Conservation (phyloP, 2,113 vertebrate species). For the Ptilorrhoa leucosticta region DNA sequence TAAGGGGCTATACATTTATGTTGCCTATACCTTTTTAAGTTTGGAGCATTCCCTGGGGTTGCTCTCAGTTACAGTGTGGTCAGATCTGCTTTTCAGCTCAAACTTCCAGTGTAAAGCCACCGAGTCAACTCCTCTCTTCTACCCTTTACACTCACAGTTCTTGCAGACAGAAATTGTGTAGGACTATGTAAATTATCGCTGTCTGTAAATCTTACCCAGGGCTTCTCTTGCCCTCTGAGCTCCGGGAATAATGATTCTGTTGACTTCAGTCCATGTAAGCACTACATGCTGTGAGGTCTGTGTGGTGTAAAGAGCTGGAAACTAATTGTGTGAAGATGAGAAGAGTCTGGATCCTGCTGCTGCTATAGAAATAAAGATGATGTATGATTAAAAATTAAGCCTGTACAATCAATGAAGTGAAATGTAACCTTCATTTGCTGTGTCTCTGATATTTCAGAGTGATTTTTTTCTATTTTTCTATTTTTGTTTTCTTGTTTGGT, state of each 20-base stretch:
- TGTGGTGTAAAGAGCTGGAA: neutral
- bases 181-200: neutral
- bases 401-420: neutral
- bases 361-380: neutral
- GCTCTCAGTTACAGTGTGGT: rapidly evolving
- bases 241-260: neutral
- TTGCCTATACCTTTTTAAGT: neutral
- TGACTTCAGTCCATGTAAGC: neutral
- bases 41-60: neutral
- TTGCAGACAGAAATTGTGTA: neutral
- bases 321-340: neutral
- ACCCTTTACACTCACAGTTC: neutral
- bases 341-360: neutral
- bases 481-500: neutral
- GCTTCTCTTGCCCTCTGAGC: neutral
- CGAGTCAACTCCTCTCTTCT: neutral
- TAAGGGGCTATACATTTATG: rapidly evolving
- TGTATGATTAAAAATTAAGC: neutral
- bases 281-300: neutral
- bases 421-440: neutral
- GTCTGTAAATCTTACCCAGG: neutral
- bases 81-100: neutral
- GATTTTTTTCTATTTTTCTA: neutral
- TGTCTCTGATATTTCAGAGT: neutral
- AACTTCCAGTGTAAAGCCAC: neutral